A percentile compares a stretch with the other conserved stretches of the same genome.
Conservation (phyloP, 2,888 invertebrate species). For the Kuschelorhynchus macadamiae region DNA sequence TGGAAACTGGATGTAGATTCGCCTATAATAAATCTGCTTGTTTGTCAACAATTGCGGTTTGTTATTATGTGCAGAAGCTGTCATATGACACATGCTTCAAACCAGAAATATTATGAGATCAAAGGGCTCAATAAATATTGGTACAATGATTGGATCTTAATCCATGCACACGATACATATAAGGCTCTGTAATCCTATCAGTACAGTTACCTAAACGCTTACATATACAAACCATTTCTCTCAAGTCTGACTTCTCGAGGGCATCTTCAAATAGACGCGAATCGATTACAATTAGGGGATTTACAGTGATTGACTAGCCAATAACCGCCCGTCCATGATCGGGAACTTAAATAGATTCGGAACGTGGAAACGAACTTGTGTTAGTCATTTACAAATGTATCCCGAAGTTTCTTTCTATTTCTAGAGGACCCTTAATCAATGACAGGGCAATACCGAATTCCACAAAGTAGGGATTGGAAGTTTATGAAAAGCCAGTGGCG, state of each 20-base stretch:
- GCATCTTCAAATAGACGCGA: not conserved
- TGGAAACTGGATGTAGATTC: too few relatives aligned
- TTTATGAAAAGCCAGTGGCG: too few relatives aligned
- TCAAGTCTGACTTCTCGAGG: not conserved
- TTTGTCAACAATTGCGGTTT: too few relatives aligned
- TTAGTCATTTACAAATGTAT: constrained; percentile 26
- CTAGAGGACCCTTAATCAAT: constrained; percentile 7
- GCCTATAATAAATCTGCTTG: too few relatives aligned
- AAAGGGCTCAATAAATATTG: too few relatives aligned
- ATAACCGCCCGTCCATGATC: constrained; percentile 7
- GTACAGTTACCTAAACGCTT: not conserved
- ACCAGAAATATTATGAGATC: too few relatives aligned
- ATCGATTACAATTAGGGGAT: constrained; percentile 14
- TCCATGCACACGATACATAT: not conserved
- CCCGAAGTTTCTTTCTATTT: constrained; percentile 27
- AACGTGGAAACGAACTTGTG: constrained; percentile 33
- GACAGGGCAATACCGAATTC: too few relatives aligned
- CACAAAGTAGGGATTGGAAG: too few relatives aligned
- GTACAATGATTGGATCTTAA: too few relatives aligned
- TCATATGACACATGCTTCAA: too few relatives aligned
- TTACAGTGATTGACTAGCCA: constrained; percentile 14
- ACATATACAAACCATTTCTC: not conserved
- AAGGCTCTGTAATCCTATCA: not conserved
- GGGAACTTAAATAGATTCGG: constrained; percentile 31
- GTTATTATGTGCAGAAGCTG: too few relatives aligned